A percentile compares a stretch with the other conserved stretches of the same genome.
phyloP scores from a whole-genome alignment of 2,113 vertebrate species.

The Melierax canorus region DNA sequence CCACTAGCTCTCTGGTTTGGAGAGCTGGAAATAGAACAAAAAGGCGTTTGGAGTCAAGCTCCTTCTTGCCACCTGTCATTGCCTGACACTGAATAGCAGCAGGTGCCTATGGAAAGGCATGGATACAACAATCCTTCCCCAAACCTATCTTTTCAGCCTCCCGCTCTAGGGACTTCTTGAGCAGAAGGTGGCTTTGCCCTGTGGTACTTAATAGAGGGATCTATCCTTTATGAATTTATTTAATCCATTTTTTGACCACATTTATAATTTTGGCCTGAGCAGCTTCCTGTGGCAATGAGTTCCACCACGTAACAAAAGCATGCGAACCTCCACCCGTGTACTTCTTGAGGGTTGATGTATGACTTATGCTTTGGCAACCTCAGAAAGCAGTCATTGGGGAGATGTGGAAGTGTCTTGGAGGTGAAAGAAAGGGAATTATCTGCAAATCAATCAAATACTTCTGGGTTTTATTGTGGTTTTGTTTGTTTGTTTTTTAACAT shows the following conservation, averaged over 20 bases:
- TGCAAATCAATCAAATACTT: neutral
- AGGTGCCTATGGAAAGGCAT: neutral
- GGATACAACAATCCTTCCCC: neutral
- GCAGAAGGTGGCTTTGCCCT: neutral
- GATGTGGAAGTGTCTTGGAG: neutral
- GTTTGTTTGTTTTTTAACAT: neutral
- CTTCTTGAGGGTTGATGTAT: neutral
- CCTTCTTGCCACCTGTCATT: neutral
- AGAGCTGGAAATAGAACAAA: neutral
- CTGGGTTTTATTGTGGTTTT: neutral
- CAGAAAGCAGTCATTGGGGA: neutral
- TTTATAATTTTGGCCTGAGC: neutral
- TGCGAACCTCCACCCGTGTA: neutral
- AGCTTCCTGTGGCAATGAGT: neutral
- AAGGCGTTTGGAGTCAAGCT: neutral
- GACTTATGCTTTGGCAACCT: slow-evolving; percentile 17
- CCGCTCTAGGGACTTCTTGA: neutral
- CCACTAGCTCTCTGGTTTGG: neutral
- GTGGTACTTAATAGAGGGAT: neutral
- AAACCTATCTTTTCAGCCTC: neutral
- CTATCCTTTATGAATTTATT: neutral
- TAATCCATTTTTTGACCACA: neutral
- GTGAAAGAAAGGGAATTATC: neutral
- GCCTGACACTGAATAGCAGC: neutral
- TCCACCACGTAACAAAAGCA: neutral